Base-by-base conservation (phyloP, 1,140 invertebrate species). In the Ptiloglossa arizonensis region DNA sequence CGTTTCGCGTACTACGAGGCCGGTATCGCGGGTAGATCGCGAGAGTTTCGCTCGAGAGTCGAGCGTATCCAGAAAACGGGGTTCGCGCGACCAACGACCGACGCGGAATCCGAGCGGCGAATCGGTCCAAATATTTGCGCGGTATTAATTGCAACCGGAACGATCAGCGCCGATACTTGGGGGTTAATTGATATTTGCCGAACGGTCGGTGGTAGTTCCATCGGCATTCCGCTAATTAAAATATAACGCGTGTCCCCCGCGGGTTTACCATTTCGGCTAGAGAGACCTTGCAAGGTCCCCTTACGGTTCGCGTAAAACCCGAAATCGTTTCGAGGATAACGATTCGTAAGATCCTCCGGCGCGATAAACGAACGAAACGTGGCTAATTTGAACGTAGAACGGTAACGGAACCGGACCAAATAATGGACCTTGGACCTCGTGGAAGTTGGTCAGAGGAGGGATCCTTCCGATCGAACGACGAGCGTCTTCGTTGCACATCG, bases 131-230 rank as follows among this genome's bases (percentile, higher is more conserved):
- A 88, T 89, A 89, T 89, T 87, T 88, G 82, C 83, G 57, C 54
- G 75, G 82, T 78, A 87, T 83, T 88, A 88, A 89, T 89, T 86
- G 79, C 82, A 86, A 69, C n/a, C n/a, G n/a, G n/a, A n/a, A n/a
- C 74, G 78, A 76, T 60, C 72, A 57, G 50, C 77, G 63, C 68
- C 77, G 69, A 82, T 84, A 85, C 81, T 83, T 85, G 64, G 66
- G 64, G 66, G 64, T 84, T 88, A 88, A 87, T 87, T 87, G 85
- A 87, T 89, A 88, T 89, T 88, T 88, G 75, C 81, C 67, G 57
- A 86, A 68, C 64, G 81, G 77, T 79, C 68, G 32, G 68, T 68
- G 79, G 81, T 88, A 77, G 89, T 88, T 89, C 80, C 83, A 74
- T 57, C 41, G 74, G 63, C 46, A 56, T 84, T 84, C 78, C 77